phyloP scores from a whole-genome alignment of 1,140 invertebrate genomes.

The Magallana angulata region DNA sequence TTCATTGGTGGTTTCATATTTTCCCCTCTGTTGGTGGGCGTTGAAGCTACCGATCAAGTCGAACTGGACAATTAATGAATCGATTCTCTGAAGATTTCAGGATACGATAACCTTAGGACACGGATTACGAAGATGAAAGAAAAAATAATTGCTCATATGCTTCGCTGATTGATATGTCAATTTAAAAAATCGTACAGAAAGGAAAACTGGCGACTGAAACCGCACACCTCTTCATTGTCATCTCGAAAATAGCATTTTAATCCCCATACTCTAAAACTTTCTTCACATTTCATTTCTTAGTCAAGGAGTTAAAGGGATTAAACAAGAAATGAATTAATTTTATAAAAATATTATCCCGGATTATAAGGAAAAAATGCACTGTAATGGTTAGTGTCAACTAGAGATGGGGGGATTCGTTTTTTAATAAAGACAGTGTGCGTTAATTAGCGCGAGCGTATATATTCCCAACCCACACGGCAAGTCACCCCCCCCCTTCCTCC shows the following conservation, averaged over 20 bases:
- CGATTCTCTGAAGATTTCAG: background rate
- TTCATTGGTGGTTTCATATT: too few relatives aligned
- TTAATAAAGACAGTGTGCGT: too few relatives aligned
- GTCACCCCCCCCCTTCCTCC: too few relatives aligned
- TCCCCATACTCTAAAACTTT: background rate
- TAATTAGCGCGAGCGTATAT: too few relatives aligned
- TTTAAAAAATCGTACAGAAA: background rate
- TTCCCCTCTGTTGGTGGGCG: background rate
- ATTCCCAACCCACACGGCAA: too few relatives aligned
- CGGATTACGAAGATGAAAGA: background rate
- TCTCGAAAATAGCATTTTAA: background rate
- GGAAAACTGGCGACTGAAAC: background rate
- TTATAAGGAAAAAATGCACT: background rate
- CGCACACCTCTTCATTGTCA: background rate
- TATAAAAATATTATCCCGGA: background rate
- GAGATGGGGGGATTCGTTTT: too few relatives aligned
- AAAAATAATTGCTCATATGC: constrained; percentile 16
- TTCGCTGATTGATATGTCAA: constrained; percentile 3
- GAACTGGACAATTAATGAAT: background rate
- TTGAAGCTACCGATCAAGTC: background rate
- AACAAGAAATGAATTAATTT: background rate
- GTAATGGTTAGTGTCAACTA: background rate
- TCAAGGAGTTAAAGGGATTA: background rate
- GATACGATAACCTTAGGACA: background rate
- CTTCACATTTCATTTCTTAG: background rate